Conservation (phyloP, 2,113 vertebrate genomes). For the Actenoides hombroni region DNA sequence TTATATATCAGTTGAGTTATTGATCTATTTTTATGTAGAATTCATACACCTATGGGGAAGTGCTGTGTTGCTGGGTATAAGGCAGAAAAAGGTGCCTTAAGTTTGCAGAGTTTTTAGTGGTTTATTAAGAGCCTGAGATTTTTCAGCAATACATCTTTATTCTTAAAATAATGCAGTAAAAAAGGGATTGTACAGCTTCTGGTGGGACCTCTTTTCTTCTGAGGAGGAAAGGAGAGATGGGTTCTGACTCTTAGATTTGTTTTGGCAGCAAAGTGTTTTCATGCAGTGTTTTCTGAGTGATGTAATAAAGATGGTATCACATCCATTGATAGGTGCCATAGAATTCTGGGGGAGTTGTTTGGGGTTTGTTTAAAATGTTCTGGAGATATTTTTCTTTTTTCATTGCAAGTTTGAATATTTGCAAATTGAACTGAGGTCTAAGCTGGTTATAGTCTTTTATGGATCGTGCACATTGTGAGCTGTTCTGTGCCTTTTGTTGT, state of each 20-base stretch:
- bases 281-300: neutral
- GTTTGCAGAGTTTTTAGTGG: neutral
- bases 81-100: neutral
- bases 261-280: neutral
- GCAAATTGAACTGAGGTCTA: neutral
- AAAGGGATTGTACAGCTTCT: neutral
- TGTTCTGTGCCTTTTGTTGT: neutral
- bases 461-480: neutral
- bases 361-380: neutral
- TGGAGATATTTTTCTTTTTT: neutral
- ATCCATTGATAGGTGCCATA: neutral
- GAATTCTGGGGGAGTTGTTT: neutral
- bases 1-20: constrained; percentile 36
- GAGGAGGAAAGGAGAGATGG: neutral
- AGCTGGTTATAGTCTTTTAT: neutral
- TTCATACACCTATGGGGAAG: constrained; percentile 22
- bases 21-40: constrained; percentile 63
- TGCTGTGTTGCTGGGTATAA: neutral
- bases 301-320: neutral
- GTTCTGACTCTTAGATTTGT: neutral
- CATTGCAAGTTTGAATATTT: neutral
- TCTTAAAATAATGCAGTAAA: neutral
- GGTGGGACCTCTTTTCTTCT: neutral
- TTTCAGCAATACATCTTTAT: neutral
- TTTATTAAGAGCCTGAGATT: neutral